These are phyloP conservation scores for Antidorcas marsupialis DNA, from an alignment of 2,113 vertebrate species.

Conservation along the genomic window DNA sequence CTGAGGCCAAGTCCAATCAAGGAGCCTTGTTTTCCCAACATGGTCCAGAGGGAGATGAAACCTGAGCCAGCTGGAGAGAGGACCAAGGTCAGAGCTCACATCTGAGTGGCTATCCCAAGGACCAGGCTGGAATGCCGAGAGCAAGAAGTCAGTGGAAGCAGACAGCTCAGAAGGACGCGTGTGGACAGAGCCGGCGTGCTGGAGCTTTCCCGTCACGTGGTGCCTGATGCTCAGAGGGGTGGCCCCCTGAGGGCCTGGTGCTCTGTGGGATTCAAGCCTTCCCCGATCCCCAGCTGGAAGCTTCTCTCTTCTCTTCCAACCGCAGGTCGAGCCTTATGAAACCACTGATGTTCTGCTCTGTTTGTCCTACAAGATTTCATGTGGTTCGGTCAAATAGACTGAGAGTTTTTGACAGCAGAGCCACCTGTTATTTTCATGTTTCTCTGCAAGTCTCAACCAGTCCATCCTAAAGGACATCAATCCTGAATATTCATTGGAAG, in stretches of 20 bases:
- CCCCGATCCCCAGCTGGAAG: background rate
- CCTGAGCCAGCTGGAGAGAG: background rate
- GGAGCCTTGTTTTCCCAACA: background rate
- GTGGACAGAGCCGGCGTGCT: rapidly evolving
- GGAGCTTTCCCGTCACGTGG: no score
- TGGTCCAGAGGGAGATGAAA: background rate
- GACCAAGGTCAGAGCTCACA: background rate
- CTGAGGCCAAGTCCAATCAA: background rate
- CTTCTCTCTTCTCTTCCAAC: background rate
- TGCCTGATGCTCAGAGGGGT: background rate
- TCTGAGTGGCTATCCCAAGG: background rate
- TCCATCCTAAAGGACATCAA: background rate
- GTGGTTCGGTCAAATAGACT: background rate
- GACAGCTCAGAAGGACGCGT: background rate
- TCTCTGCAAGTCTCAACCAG: background rate
- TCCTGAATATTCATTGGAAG: background rate
- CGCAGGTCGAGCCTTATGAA: background rate
- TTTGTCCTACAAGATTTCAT: background rate
- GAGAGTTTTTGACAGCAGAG: background rate
- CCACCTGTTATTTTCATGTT: background rate
- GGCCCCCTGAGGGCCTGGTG: background rate
- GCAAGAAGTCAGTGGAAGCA: background rate
- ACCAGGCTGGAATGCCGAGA: background rate
- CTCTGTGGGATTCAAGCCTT: background rate
- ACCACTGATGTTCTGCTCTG: background rate